Base-by-base conservation (phyloP, 2,113 vertebrate species). In the Phycodurus eques region DNA sequence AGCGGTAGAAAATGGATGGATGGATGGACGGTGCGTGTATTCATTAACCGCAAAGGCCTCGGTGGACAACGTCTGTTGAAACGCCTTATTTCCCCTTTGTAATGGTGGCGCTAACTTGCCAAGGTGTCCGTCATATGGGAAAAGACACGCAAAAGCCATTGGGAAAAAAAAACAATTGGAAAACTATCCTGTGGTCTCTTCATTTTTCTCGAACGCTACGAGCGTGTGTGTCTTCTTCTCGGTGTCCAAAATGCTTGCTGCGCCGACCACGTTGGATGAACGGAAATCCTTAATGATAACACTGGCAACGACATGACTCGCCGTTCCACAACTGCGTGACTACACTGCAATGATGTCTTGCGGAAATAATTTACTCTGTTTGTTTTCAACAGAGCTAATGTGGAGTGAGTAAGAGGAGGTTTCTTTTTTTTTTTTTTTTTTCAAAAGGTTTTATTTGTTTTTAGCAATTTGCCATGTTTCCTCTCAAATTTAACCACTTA, bases 11-110 rank as follows among this genome's bases (percentile, higher is more conserved):
- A n/a, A n/a, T n/a, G n/a, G n/a, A n/a, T n/a, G n/a, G n/a, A n/a
- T n/a, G n/a, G n/a, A n/a, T n/a, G n/a, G n/a, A n/a, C 44, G 8
- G 75, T 31, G 63, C 54, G 77, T 85, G 62, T 79, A 88, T 76
- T 88, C 82, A 87, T 88, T 83, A 89, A 80, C 86, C 83, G 90
- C 88, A 89, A 87, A 88, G 83, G 75, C 77, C 81, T 85, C 77
- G 90, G 81, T 89, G 84, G 89, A 77, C 82, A 83, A 72, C 27
- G 61, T 68, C 71, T 71, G 67, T 89, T 88, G 90, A 88, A 87
- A 89, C 85, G 90, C 85, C 84, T 87, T 81, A 83, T 90, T 92
- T 90, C 86, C 88, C 5, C 0, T 85, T 86, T 85, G 90, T 91
- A 90, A 90, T 75, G 82, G 89, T 81, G 64, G 75, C 10, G 47